Conservation (phyloP, 2,113 vertebrate species). For the Lophius piscatorius region DNA sequence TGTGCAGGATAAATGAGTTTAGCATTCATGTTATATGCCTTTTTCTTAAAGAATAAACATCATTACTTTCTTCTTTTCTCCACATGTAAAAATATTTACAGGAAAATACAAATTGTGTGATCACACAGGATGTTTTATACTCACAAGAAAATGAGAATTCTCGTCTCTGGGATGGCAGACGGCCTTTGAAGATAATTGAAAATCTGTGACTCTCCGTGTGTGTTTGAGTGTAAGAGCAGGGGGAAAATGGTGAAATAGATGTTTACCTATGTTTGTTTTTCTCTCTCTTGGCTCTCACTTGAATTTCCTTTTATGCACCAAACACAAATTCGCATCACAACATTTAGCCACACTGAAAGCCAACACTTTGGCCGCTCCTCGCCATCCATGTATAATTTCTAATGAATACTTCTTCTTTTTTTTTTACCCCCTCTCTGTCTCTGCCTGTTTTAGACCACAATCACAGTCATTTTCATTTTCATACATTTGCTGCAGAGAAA, state of each 20-base stretch:
- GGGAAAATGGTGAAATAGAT: not conserved
- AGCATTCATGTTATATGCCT: too few relatives aligned
- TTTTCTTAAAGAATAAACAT: not conserved
- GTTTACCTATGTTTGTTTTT: constrained; percentile 14
- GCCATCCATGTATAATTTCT: constrained; percentile 61
- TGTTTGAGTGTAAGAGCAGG: not conserved
- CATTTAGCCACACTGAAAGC: constrained; percentile 35
- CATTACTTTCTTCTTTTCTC: not conserved
- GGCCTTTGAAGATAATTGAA: not conserved
- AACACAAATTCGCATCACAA: constrained; percentile 52
- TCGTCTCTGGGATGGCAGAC: constrained; percentile 3
- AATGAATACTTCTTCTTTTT: constrained; percentile 59
- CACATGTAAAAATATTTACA: not conserved
- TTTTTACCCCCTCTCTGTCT: constrained; percentile 9
- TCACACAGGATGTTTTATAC: not conserved
- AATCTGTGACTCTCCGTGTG: constrained; percentile 6
- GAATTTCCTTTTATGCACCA: constrained; percentile 17
- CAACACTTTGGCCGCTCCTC: constrained; percentile 14
- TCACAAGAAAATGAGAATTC: constrained; percentile 2
- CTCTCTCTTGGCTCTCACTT: constrained; percentile 8
- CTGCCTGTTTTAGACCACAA: constrained; percentile 69
- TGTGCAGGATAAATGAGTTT: not conserved
- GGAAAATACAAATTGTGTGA: not conserved
- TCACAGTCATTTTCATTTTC: constrained; percentile 75
- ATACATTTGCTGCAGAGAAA: constrained; percentile 67